Conservation (phyloP, 2,888 invertebrate genomes). For the Diarsia mendica region DNA sequence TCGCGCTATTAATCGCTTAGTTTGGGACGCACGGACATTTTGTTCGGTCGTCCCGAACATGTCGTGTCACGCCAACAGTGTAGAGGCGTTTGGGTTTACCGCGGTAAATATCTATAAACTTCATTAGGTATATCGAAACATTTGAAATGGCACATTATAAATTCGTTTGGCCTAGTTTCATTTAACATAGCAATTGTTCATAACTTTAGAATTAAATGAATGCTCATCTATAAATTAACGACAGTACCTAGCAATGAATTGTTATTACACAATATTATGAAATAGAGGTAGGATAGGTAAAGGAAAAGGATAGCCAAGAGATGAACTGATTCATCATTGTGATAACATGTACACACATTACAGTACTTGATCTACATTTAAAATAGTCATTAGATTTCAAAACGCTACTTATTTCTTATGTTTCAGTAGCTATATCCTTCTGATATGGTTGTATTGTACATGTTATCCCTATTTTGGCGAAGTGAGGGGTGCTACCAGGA, state of each 20-base stretch:
- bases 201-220: conserved; percentile 7
- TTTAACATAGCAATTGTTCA: not conserved
- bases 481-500: conserved; percentile 91
- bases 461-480: conserved; percentile 90
- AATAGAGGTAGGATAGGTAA: conserved; percentile 71
- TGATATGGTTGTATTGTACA: conserved; percentile 77
- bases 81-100: not conserved
- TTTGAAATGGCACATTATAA: not conserved
- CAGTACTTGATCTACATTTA: conserved; percentile 56
- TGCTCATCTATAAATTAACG: conserved; percentile 14
- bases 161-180: not conserved
- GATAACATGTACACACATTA: conserved; percentile 87
- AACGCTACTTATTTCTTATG: conserved; percentile 52
- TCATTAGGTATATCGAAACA: not conserved
- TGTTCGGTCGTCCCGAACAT: not conserved
- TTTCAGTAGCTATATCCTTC: conserved; percentile 53
- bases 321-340: conserved; percentile 78
- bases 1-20: not conserved
- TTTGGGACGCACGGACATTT: not conserved
- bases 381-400: conserved; percentile 37
- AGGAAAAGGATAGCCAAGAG: conserved; percentile 83
- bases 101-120: not conserved
- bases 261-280: conserved; percentile 3
- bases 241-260: conserved; percentile 5
- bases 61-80: not conserved